Evolutionary conservation across 1,140 invertebrate species (phyloP), one percentile per base, ranked within the genome.

Genomic region (Galleria mellonella): DNA sequence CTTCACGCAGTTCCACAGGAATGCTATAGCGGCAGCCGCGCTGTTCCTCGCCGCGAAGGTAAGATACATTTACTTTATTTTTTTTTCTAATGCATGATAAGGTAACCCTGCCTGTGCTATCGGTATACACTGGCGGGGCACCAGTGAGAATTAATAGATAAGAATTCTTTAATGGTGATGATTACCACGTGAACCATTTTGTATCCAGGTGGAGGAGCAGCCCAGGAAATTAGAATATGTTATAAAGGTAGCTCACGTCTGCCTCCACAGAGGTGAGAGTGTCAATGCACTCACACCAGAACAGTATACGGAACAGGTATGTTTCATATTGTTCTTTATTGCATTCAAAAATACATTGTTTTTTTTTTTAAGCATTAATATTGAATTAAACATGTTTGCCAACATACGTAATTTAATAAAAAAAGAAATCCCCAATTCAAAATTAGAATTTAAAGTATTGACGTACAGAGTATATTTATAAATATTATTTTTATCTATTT

Each of bases 161-260:
- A n/a, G n/a, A n/a, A n/a, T n/a, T n/a, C n/a, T n/a, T n/a, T n/a
- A n/a, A n/a, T n/a, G n/a, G n/a, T n/a, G n/a, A n/a, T 28, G 2
- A 32, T 30, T 23, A 35, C 23, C 15, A 40, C 15, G 23, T 31
- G 10, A n/a, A n/a, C 10, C 15, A 7, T 40, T 14, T 6, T 37
- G 2, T 41, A 73, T 65, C 9, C 62, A 87, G 86, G 96, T 98
- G 6, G 97, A 99, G 86, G 97, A 99, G 77, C 96, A 98, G 75
- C 97, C 97, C 0, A 87, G 97, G 15, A 98, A 98, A 87, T 86
- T 99, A 72, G 97, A 98, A 88, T 95, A 98, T 89, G 95, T 99
- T 6, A 97, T 98, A 63, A 94, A 93, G 87, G 93, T 96, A 17
- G 91, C 94, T 38, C 93, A 98, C 73, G 90, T 94, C 46, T 96